phyloP scores from a whole-genome alignment of 2,888 invertebrate species.

The Drosophila sordidula region DNA sequence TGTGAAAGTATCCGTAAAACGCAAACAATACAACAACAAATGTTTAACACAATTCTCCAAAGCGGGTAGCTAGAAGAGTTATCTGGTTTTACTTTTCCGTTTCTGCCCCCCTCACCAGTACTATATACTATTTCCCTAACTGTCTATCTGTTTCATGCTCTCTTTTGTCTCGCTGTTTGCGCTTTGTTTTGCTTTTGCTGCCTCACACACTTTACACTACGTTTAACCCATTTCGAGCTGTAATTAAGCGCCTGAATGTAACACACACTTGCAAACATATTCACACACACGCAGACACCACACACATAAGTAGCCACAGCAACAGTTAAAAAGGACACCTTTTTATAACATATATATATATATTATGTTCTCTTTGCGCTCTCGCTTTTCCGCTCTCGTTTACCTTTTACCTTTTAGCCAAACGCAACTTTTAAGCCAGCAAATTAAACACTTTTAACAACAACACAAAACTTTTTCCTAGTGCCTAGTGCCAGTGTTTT shows the following conservation, averaged over 20 bases:
- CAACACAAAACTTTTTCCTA: conserved; percentile 68
- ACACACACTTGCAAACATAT: conserved; percentile 14
- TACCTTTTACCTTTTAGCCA: conserved; percentile 57
- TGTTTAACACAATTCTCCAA: conserved; percentile 28
- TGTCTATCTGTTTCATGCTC: conserved; percentile 27
- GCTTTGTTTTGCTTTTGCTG: conserved; percentile 59
- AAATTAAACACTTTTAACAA: conserved; percentile 77
- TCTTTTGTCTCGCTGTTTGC: conserved; percentile 55
- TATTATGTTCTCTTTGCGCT: conserved; percentile 43
- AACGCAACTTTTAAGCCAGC: conserved; percentile 77
- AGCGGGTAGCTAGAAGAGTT: conserved; percentile 58
- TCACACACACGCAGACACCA: conserved; percentile 20
- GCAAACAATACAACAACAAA: conserved; percentile 35
- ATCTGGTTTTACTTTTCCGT: conserved; percentile 51
- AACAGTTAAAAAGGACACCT: conserved; percentile 65
- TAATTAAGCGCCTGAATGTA: conserved; percentile 48
- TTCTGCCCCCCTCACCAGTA: conserved; percentile 21
- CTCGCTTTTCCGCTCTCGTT: conserved; percentile 42
- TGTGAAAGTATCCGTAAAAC: conserved; percentile 18
- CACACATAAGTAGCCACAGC: conserved; percentile 42
- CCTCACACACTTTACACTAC: conserved; percentile 51
- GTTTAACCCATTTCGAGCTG: conserved; percentile 53
- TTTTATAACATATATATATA: conserved; percentile 23
- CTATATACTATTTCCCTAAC: conserved; percentile 24
- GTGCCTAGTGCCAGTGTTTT: conserved; percentile 44